These are phyloP conservation scores for Sternotherus odoratus DNA, from an alignment of 2,797 vertebrate genomes.

Conservation along the genomic window DNA sequence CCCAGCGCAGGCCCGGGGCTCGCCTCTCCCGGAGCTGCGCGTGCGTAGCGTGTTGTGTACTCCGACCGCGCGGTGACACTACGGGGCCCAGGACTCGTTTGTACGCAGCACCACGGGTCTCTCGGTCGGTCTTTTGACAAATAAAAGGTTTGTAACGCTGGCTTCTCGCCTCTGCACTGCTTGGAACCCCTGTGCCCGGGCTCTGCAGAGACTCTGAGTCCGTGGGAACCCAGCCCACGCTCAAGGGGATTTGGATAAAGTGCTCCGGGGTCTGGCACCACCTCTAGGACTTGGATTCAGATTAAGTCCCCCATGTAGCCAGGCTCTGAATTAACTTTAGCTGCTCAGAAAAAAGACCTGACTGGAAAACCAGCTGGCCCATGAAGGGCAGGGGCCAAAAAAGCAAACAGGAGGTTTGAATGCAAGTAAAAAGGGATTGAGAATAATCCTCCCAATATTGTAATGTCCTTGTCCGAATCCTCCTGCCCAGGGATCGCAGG, in stretches of 20 bases:
- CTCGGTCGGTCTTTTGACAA: not conserved
- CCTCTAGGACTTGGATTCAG: not conserved
- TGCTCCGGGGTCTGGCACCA: not conserved
- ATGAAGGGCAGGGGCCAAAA: not conserved
- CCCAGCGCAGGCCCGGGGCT: not conserved
- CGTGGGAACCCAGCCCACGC: not conserved
- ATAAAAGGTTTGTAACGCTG: not conserved
- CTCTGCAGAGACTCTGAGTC: not conserved
- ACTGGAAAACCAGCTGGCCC: not conserved
- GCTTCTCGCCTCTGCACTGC: not conserved
- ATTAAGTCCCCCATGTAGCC: not conserved
- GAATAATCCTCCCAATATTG: not conserved
- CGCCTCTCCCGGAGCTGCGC: not conserved
- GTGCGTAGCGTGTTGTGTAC: not conserved
- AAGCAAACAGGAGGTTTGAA: not conserved
- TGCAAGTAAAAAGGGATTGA: not conserved
- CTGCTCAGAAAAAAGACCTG: not conserved
- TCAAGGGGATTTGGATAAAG: not conserved
- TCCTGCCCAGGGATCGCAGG: accelerated
- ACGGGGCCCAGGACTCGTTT: not conserved
- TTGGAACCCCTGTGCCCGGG: not conserved
- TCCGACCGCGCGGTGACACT: not conserved
- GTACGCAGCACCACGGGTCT: not conserved
- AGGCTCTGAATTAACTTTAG: not conserved
- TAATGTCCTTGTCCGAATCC: not conserved